These are phyloP conservation scores for Hylyphantes graminicola DNA, from an alignment of 1,140 invertebrate genomes.

Conservation along the genomic window DNA sequence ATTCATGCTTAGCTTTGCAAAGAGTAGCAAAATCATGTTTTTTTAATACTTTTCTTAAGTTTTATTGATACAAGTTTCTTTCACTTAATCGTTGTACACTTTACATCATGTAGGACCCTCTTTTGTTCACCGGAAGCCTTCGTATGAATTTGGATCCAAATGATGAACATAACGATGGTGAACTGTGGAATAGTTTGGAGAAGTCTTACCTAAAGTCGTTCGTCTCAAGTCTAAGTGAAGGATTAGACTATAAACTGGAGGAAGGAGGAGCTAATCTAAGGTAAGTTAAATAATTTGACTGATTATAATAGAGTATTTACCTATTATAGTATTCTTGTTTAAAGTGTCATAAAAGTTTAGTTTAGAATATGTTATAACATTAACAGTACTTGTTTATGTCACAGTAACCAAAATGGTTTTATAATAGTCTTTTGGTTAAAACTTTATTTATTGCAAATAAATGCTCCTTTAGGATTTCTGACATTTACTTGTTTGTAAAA, in stretches of 20 bases:
- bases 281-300: constrained; percentile 10
- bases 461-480: too few species aligned
- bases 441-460: too few species aligned
- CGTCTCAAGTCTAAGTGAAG: constrained; percentile 73
- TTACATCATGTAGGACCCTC: constrained; percentile 73
- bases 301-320: not conserved
- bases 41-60: too few species aligned
- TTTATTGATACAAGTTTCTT: not conserved
- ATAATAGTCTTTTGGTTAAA: too few species aligned
- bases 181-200: constrained; percentile 85
- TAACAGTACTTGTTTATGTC: too few species aligned
- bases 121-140: constrained; percentile 86
- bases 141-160: constrained; percentile 68
- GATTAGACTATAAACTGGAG: constrained; percentile 65
- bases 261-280: constrained; percentile 71
- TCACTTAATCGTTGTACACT: not conserved
- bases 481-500: too few species aligned
- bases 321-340: too few species aligned
- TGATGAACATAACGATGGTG: constrained; percentile 77
- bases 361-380: too few species aligned
- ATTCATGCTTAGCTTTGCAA: too few species aligned
- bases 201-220: constrained; percentile 82
- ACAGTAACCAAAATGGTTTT: too few species aligned
- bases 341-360: too few species aligned
- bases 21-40: too few species aligned